Evolutionary conservation across 2,797 vertebrate genomes (phyloP).

Genomic region (Coluber constrictor): DNA sequence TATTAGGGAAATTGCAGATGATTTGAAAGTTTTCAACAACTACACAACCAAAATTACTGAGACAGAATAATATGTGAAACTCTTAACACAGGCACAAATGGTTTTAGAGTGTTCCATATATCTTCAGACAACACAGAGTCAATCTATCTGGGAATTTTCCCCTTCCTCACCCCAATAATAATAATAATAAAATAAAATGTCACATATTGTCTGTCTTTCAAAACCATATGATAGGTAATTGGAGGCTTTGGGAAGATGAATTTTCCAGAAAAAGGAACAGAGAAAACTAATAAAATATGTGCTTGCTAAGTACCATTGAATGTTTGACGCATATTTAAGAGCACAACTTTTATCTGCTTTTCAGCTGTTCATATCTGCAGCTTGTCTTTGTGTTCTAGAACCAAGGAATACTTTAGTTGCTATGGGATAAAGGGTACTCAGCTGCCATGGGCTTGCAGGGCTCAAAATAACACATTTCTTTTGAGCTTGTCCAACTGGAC

Average conservation of each 20-base stretch:
- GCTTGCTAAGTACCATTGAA: neutral
- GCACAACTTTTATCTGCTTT: neutral
- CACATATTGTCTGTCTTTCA: neutral
- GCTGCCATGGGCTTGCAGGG: neutral
- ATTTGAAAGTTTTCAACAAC: neutral
- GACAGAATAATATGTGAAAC: neutral
- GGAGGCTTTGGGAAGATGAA: neutral
- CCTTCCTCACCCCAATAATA: neutral
- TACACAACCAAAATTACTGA: neutral
- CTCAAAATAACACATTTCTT: neutral
- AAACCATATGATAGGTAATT: neutral
- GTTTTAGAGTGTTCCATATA: neutral
- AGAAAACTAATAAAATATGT: neutral
- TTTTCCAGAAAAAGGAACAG: neutral
- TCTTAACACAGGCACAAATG: neutral
- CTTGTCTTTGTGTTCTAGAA: neutral
- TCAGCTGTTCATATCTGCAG: neutral
- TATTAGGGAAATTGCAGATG: neutral
- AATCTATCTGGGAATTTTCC: neutral
- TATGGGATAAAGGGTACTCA: neutral
- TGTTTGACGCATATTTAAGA: neutral
- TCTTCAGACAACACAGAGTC: neutral
- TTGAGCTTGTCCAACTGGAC: neutral
- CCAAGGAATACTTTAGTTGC: neutral
- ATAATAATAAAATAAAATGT: neutral